Conservation (phyloP, 2,797 vertebrate genomes). For the Ataeniobius toweri region DNA sequence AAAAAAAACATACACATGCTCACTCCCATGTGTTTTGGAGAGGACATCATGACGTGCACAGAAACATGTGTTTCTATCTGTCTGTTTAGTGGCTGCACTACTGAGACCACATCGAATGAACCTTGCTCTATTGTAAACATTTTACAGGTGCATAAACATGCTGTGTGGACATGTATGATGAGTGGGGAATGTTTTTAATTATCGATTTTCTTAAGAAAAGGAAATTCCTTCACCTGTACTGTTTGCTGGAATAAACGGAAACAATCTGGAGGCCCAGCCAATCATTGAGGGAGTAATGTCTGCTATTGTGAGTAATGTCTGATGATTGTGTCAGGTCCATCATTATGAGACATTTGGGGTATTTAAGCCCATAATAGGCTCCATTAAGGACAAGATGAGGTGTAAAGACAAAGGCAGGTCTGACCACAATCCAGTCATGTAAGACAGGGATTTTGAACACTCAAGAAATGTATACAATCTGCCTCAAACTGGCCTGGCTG, state of each 20-base stretch:
- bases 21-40: background rate
- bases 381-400: conserved; percentile 10
- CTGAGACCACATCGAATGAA: conserved; percentile 50
- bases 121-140: conserved; percentile 65
- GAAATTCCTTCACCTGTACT: conserved; percentile 32
- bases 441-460: background rate
- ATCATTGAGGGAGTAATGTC: conserved; percentile 44
- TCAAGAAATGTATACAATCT: background rate
- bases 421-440: conserved; percentile 6
- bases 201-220: conserved; percentile 41
- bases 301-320: conserved; percentile 56
- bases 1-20: background rate
- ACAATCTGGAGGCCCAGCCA: conserved; percentile 23
- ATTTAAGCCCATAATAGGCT: conserved; percentile 33
- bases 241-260: conserved; percentile 40
- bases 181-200: background rate
- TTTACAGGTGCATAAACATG: conserved; percentile 54
- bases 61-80: conserved; percentile 14
- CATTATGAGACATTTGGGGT: conserved; percentile 39
- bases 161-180: conserved; percentile 18
- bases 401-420: conserved; percentile 12
- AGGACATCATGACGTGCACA: conserved; percentile 17
- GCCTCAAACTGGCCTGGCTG: background rate
- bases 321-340: conserved; percentile 30
- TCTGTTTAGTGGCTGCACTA: conserved; percentile 47